Evolutionary conservation across 1,140 invertebrate genomes (phyloP), one percentile per base, ranked within the genome.

Genomic region (Drosophila repleta): DNA sequence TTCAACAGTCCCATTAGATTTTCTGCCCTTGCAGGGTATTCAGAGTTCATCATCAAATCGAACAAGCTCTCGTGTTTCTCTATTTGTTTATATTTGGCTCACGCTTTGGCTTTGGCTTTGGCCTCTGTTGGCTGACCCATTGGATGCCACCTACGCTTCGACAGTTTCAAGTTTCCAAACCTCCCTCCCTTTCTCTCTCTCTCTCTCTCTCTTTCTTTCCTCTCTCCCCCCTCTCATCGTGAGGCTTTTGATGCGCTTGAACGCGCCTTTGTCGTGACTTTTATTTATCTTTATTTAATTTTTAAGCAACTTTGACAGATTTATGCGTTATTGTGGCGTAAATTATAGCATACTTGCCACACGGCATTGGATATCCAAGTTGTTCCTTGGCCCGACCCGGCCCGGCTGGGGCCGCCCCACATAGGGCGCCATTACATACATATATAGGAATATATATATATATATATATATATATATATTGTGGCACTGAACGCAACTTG

Each of bases 281-380:
- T 81, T 81, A 80, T 81, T 81, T 81, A 81, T 81, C 74, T 81
- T 80, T 81, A 81, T 81, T 81, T 81, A 76, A 81, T 81, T 81
- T 81, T 81, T 81, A 76, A 81, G 60, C 79, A 81, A 81, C 79
- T 81, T 81, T 81, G 79, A 80, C 79, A 81, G 79, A 81, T 81
- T 81, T 81, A 81, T 81, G 78, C 74, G 78, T 76, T 81, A 65
- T 73, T 81, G 78, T 64, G 79, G 79, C 79, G 74, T 81, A 81
- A 81, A 76, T 81, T 81, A 81, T 81, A 74, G 79, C 79, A 81
- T 66, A 62, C 65, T 66, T 76, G 39, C 53, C 72, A 69, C 24
- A 58, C 46, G 41, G 13, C 46, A n/a, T 49, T 35, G 55, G 46
- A 24, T 17, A 37, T 24, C 46, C 21, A n/a, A 11, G 46, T 55